These are phyloP conservation scores for Tetranychus cinnabarinus DNA, from an alignment of 1,140 invertebrate species.

Conservation along the genomic window DNA sequence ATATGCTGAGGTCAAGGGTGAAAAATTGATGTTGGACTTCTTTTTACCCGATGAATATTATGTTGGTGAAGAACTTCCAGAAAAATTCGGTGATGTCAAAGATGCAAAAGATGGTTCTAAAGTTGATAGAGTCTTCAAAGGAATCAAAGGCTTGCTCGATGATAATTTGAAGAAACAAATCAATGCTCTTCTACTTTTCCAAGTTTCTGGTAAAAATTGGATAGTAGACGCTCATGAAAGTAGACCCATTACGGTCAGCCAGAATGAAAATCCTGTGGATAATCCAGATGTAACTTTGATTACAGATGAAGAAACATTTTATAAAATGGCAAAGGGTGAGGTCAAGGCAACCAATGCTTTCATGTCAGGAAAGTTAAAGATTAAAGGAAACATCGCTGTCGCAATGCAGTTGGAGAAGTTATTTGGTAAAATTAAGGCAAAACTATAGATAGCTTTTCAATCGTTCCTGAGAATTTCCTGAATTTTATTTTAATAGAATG, in stretches of 20 bases:
- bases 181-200: constrained; percentile 8
- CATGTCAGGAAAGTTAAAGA: constrained; percentile 88
- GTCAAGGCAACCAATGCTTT: constrained; percentile 72
- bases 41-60: constrained; percentile 41
- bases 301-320: constrained; percentile 39
- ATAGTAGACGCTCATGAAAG: constrained; percentile 4
- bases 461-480: no score
- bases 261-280: not conserved
- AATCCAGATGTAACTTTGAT: constrained; percentile 39
- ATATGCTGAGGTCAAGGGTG: constrained; percentile 58
- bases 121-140: constrained; percentile 5
- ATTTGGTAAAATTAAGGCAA: constrained; percentile 59
- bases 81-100: not conserved
- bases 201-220: constrained; percentile 8
- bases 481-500: no score
- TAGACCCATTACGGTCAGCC: constrained; percentile 1
- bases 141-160: constrained; percentile 1
- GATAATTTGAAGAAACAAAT: constrained; percentile 10
- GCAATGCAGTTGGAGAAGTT: constrained; percentile 91
- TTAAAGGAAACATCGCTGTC: constrained; percentile 70
- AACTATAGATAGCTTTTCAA: constrained; percentile 16
- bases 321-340: constrained; percentile 27
- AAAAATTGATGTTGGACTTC: constrained; percentile 58
- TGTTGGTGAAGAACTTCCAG: not conserved
- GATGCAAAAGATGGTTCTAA: not conserved